These are phyloP conservation scores for Tryphoninae sp. DNA, from an alignment of 2,888 invertebrate species.

Conservation along the genomic window DNA sequence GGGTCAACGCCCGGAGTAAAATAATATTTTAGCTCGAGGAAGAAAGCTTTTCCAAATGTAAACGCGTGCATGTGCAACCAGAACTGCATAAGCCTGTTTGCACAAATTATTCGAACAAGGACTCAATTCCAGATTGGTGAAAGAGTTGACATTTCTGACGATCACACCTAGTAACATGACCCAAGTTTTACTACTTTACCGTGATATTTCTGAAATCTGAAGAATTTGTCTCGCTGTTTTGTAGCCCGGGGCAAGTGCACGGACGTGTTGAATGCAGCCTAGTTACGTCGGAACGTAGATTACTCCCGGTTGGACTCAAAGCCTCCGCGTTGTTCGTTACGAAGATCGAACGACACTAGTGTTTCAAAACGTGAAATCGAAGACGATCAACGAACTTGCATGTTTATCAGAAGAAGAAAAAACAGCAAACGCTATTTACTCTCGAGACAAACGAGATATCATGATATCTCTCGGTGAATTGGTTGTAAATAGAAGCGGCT, in stretches of 20 bases:
- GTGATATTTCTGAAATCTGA: not conserved
- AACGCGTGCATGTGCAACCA: no score
- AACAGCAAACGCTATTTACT: slow-evolving; percentile 13
- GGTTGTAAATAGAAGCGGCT: not conserved
- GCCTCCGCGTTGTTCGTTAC: no score
- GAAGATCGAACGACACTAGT: not conserved
- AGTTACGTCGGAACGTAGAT: not conserved
- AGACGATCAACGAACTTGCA: slow-evolving; percentile 7
- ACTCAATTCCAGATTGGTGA: no score
- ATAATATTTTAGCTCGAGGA: no score
- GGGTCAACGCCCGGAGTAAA: no score
- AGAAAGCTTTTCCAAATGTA: no score
- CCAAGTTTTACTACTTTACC: no score
- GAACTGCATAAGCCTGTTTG: no score
- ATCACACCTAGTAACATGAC: no score
- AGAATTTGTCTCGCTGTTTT: not conserved
- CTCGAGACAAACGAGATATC: slow-evolving; percentile 10
- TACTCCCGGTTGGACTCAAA: not conserved
- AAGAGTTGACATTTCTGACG: no score
- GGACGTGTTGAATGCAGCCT: not conserved
- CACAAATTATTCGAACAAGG: no score
- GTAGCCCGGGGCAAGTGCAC: not conserved
- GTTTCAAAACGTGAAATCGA: not conserved
- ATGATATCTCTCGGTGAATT: slow-evolving; percentile 14
- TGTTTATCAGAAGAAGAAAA: not conserved